phyloP scores from a whole-genome alignment of 2,888 invertebrate species.

The Macaria notata region DNA sequence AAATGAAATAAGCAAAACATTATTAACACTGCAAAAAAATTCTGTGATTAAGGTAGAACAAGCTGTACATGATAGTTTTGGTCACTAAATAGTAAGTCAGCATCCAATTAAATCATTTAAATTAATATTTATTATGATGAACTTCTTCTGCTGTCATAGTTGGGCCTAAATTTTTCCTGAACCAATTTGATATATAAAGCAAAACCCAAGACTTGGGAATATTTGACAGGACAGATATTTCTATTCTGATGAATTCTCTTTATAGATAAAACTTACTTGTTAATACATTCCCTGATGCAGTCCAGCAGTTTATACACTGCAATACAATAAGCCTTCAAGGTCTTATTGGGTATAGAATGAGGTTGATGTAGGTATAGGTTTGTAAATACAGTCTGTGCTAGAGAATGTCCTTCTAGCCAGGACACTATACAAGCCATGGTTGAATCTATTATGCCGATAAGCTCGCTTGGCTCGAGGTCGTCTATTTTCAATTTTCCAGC shows the following conservation, averaged over 20 bases:
- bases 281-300: slow-evolving; percentile 93
- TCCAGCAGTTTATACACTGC: slow-evolving; percentile 94
- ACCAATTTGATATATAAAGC: too few species aligned
- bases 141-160: too few species aligned
- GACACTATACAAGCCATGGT: slow-evolving; percentile 97
- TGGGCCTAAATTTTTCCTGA: too few species aligned
- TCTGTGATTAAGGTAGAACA: too few species aligned
- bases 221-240: too few species aligned
- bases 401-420: slow-evolving; percentile 98
- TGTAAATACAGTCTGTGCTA: slow-evolving; percentile 98
- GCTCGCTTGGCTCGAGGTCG: slow-evolving; percentile 88
- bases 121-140: too few species aligned
- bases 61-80: too few species aligned
- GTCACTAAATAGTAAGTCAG: too few species aligned
- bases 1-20: too few species aligned
- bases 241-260: not conserved
- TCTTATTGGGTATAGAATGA: slow-evolving; percentile 90
- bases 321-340: slow-evolving; percentile 92
- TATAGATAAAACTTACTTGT: slow-evolving; percentile 83
- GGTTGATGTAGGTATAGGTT: slow-evolving; percentile 97
- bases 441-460: slow-evolving; percentile 96
- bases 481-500: slow-evolving; percentile 90
- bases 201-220: too few species aligned
- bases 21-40: too few species aligned
- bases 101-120: too few species aligned